Percentiles rank a stretch among this genome's conserved stretches.
Conservation (phyloP, 1,140 invertebrate species). For the Dermatophagoides farinae region DNA sequence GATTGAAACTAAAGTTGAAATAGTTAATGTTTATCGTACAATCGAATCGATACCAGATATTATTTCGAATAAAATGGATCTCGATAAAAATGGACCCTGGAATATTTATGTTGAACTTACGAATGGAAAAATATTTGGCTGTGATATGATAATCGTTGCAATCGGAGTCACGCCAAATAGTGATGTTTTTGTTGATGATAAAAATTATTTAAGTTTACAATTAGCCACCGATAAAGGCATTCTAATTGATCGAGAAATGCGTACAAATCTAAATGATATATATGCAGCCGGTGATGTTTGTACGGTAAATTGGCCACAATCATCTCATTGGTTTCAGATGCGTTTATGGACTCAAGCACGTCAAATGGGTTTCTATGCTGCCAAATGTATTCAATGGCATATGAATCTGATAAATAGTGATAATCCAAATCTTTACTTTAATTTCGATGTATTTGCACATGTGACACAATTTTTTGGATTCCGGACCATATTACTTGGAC, state of each 20-base stretch:
- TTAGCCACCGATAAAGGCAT: too few relatives aligned
- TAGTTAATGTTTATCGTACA: constrained; percentile 27
- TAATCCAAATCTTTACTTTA: constrained; percentile 14
- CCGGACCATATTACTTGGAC: constrained; percentile 67
- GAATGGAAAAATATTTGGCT: constrained; percentile 50
- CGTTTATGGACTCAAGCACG: constrained; percentile 90
- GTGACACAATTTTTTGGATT: constrained; percentile 85
- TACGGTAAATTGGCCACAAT: constrained; percentile 45
- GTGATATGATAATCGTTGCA: constrained; percentile 84
- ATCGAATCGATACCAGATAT: constrained; percentile 7
- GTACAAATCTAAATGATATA: constrained; percentile 51
- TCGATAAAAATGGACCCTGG: constrained; percentile 29
- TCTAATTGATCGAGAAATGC: constrained; percentile 61
- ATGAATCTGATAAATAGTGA: not conserved
- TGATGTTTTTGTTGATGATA: constrained; percentile 23
- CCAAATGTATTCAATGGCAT: constrained; percentile 57
- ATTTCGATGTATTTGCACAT: constrained; percentile 88
- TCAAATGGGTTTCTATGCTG: constrained; percentile 87
- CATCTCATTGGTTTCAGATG: constrained; percentile 85
- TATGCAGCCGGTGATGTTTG: constrained; percentile 92
- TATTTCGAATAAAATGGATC: not conserved
- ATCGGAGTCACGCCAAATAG: constrained; percentile 63
- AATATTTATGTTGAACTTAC: constrained; percentile 48
- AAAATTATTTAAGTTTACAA: constrained; percentile 2
- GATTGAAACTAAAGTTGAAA: constrained; percentile 48